phyloP scores from a whole-genome alignment of 1,140 invertebrate genomes.

The Lepidurus apus region DNA sequence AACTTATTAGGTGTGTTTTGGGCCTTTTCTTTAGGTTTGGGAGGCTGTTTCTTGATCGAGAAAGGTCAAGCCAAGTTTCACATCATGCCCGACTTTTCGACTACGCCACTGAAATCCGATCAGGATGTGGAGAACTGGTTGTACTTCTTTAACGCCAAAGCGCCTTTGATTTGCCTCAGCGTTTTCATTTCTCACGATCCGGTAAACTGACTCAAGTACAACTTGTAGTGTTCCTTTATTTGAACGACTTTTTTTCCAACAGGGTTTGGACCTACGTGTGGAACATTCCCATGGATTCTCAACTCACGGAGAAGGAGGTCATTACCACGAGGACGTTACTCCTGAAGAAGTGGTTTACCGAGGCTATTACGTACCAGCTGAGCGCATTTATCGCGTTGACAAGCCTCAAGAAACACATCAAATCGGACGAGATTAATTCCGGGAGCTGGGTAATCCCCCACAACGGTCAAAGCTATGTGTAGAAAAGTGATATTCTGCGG shows the following conservation, averaged over 20 bases:
- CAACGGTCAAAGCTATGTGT: not conserved
- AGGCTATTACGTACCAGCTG: slow-evolving; percentile 76
- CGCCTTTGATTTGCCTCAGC: slow-evolving; percentile 78
- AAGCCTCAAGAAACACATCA: slow-evolving; percentile 54
- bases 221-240: not conserved
- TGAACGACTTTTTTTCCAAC: slow-evolving; percentile 38
- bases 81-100: slow-evolving; percentile 89
- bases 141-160: slow-evolving; percentile 81
- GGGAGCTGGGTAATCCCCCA: not conserved
- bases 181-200: slow-evolving; percentile 81
- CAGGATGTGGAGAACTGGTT: slow-evolving; percentile 79
- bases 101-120: slow-evolving; percentile 61
- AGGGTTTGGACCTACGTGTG: slow-evolving; percentile 79
- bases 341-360: slow-evolving; percentile 76
- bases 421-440: slow-evolving; percentile 42
- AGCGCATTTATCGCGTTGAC: slow-evolving; percentile 72
- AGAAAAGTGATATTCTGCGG: not conserved
- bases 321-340: slow-evolving; percentile 91
- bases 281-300: slow-evolving; percentile 94
- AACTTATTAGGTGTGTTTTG: slow-evolving; percentile 24
- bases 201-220: slow-evolving; percentile 50
- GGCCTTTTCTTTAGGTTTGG: slow-evolving; percentile 57
- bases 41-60: slow-evolving; percentile 77
- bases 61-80: slow-evolving; percentile 80
- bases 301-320: slow-evolving; percentile 79